Percentiles rank a stretch among this genome's conserved stretches.
Evolutionary conservation across 2,113 vertebrate species (phyloP).

Genomic region (Lethenteron reissneri): DNA sequence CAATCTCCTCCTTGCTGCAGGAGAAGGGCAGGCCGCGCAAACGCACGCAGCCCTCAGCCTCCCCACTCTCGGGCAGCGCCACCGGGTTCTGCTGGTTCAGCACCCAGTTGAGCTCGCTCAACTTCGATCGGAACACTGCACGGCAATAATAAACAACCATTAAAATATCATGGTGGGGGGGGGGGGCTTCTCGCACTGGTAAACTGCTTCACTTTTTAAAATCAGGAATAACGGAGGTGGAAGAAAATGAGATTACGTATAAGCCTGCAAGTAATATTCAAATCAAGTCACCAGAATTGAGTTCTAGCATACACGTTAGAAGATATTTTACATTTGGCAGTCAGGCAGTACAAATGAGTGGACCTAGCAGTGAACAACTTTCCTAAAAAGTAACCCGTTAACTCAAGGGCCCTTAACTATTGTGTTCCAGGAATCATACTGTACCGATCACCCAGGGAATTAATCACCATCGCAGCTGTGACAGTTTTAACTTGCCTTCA

Average conservation of each 20-base stretch:
- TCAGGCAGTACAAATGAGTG: too few species aligned
- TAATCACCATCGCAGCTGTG: not conserved
- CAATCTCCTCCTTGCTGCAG: conserved; percentile 11
- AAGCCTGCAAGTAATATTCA: too few species aligned
- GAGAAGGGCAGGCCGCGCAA: conserved; percentile 9
- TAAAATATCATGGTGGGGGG: not conserved
- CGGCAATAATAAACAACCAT: conserved; percentile 7
- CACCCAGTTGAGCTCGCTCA: conserved; percentile 8
- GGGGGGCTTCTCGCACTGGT: too few species aligned
- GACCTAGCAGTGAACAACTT: too few species aligned
- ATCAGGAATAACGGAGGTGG: too few species aligned
- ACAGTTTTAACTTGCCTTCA: conserved; percentile 6
- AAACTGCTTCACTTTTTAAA: too few species aligned
- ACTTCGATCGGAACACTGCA: conserved; percentile 10
- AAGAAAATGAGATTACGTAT: too few species aligned
- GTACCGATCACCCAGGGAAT: too few species aligned
- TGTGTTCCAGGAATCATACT: not conserved
- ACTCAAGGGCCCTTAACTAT: not conserved
- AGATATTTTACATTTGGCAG: too few species aligned
- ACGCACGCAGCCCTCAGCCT: conserved; percentile 9
- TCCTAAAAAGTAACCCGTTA: not conserved
- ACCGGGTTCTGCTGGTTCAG: conserved; percentile 1
- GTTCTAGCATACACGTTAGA: too few species aligned
- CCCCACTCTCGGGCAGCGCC: not conserved
- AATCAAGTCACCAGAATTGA: too few species aligned